Evolutionary conservation across 2,888 invertebrate species (phyloP), one percentile per base, ranked within the genome.

Genomic region (Spodoptera picta): DNA sequence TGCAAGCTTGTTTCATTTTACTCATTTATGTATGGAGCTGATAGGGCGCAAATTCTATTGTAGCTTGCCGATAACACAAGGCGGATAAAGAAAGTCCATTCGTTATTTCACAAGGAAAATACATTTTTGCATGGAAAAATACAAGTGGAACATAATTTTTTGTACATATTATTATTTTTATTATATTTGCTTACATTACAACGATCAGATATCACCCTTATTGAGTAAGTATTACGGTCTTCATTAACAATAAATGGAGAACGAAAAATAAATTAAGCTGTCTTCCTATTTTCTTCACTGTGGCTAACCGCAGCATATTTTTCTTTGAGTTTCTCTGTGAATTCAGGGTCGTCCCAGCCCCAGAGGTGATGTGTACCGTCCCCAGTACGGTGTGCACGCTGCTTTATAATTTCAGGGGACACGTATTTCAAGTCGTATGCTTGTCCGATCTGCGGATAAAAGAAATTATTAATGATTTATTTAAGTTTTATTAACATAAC

Each of bases 381-480:
- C 1, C 96, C 96, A 0, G 96, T 96, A 56, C 96, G 93, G 66
- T 95, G 88, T 1, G 96, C 95, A 2, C 97, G 92, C 72, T 95
- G 95, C 79, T 95, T 93, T 53, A 97, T 95, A 82, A 96, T 95
- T n/a, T 96, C 96, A 10, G 90, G 88, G 0, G 96, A 95, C 0
- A 96, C 97, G 3, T 96, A 96, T 87, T 97, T 97, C 70, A 97
- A 88, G 83, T 97, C 97, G 85, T 97, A 97, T 0, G 97, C 97
- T 95, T 96, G 96, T 3, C 98, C 98, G 60, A 97, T 94, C 90
- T 95, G 81, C 19, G 43, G 6, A 10, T 9, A 49, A 44, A 45
- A 55, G 41, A 23, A 56, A 45, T 5, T 0, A 7, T 1, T 36
- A 3, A 27, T 5, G 1, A 54, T 42, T 4, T 9, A 9, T 42